A percentile compares a stretch with the other conserved stretches of the same genome.
These are phyloP conservation scores for Anolis apletophallus DNA, from an alignment of 2,797 vertebrate species.

Conservation along the genomic window DNA sequence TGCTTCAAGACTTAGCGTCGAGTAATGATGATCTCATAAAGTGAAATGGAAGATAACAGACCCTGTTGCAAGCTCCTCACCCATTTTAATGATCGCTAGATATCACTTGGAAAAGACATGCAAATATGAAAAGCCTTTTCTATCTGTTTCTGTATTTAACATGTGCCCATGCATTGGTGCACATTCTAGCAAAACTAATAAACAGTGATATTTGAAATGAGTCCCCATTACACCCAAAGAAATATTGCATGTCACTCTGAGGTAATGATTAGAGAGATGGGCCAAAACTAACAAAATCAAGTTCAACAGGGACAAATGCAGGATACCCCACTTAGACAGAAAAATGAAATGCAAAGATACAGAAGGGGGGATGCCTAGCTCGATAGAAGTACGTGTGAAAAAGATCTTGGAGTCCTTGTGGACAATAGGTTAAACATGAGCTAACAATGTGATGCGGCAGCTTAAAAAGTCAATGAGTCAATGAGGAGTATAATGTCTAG, in stretches of 20 bases:
- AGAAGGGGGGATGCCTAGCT: too few relatives aligned
- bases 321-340: too few relatives aligned
- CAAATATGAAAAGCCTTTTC: constrained; percentile 54
- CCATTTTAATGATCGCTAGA: constrained; percentile 51
- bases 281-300: too few relatives aligned
- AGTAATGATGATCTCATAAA: constrained; percentile 75
- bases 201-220: neutral
- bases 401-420: too few relatives aligned
- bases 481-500: too few relatives aligned
- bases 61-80: constrained; percentile 57
- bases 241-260: neutral
- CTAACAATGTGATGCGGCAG: too few relatives aligned
- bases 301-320: too few relatives aligned
- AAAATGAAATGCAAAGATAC: too few relatives aligned
- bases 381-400: too few relatives aligned
- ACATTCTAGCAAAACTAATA: constrained; percentile 40
- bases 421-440: too few relatives aligned
- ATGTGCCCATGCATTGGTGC: constrained; percentile 34
- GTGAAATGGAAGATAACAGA: constrained; percentile 64
- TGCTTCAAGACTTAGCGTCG: constrained; percentile 75
- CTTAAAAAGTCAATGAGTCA: too few relatives aligned
- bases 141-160: constrained; percentile 24
- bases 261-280: neutral
- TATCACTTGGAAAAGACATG: constrained; percentile 41
- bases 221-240: constrained; percentile 41